These are phyloP conservation scores for Allolobophora icterica DNA, from an alignment of 2,888 invertebrate species.

Conservation along the genomic window DNA sequence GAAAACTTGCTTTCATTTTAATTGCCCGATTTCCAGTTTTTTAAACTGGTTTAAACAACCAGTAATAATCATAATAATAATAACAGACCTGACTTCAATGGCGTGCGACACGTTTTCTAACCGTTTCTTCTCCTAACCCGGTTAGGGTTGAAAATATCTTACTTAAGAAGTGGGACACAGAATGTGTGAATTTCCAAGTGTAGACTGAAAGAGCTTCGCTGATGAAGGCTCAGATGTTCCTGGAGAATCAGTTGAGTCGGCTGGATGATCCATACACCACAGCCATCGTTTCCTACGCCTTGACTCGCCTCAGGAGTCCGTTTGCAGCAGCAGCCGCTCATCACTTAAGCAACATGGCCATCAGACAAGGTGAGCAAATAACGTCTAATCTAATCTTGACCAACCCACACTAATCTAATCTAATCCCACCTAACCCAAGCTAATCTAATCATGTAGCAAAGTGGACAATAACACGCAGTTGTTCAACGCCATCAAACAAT, in stretches of 20 bases:
- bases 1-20: too few species aligned
- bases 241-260: constrained; percentile 35
- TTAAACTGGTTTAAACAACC: too few species aligned
- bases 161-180: neutral
- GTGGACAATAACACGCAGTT: too few species aligned
- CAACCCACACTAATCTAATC: too few species aligned
- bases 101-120: too few species aligned
- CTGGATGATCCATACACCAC: constrained; percentile 52
- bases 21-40: too few species aligned
- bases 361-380: constrained; percentile 38
- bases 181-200: neutral
- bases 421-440: too few species aligned
- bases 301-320: constrained; percentile 49
- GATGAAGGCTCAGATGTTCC: constrained; percentile 34
- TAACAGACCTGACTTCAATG: too few species aligned
- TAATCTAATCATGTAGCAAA: too few species aligned
- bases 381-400: neutral
- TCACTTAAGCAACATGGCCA: constrained; percentile 40
- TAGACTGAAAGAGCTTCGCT: neutral
- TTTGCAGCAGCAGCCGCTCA: constrained; percentile 31
- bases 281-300: constrained; percentile 55
- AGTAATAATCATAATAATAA: too few species aligned
- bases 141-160: neutral
- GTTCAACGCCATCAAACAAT: too few species aligned
- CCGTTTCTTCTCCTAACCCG: neutral